Evolutionary conservation across 2,797 vertebrate genomes (phyloP).

Genomic region (Glossophaga mutica): DNA sequence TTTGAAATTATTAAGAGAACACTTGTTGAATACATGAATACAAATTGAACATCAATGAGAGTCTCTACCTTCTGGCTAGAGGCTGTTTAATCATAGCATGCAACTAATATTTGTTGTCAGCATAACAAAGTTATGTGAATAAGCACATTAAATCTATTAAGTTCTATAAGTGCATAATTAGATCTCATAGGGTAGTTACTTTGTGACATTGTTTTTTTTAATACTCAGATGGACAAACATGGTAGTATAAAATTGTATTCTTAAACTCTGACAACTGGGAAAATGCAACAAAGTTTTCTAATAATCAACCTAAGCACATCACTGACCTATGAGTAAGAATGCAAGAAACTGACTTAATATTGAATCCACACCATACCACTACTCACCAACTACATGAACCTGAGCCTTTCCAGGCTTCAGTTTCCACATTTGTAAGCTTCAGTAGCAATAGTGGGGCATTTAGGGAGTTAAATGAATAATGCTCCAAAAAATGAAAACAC

Average conservation of each 20-base stretch:
- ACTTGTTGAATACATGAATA: not conserved
- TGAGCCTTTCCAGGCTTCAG: not conserved
- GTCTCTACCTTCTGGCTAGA: not conserved
- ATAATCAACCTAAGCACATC: not conserved
- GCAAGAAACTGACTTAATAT: not conserved
- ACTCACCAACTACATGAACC: not conserved
- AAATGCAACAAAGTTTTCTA: not conserved
- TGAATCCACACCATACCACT: not conserved
- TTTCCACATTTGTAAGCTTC: not conserved
- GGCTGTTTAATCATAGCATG: not conserved
- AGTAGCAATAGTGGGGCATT: not conserved
- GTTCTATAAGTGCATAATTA: constrained; percentile 33
- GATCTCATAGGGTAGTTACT: not conserved
- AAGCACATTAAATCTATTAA: constrained; percentile 22
- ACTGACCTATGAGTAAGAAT: not conserved
- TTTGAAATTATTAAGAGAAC: constrained; percentile 27
- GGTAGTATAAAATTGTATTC: not conserved
- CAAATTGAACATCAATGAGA: not conserved
- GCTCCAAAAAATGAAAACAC: not conserved
- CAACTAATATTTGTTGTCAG: not conserved
- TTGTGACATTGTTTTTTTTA: not conserved
- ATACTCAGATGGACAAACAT: not conserved
- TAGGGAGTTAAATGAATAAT: not conserved
- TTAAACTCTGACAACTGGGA: constrained; percentile 11
- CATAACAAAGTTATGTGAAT: not conserved